Percentiles rank a stretch among this genome's conserved stretches.
These are phyloP conservation scores for Poecilia latipinna DNA, from an alignment of 2,113 vertebrate species.

Conservation along the genomic window DNA sequence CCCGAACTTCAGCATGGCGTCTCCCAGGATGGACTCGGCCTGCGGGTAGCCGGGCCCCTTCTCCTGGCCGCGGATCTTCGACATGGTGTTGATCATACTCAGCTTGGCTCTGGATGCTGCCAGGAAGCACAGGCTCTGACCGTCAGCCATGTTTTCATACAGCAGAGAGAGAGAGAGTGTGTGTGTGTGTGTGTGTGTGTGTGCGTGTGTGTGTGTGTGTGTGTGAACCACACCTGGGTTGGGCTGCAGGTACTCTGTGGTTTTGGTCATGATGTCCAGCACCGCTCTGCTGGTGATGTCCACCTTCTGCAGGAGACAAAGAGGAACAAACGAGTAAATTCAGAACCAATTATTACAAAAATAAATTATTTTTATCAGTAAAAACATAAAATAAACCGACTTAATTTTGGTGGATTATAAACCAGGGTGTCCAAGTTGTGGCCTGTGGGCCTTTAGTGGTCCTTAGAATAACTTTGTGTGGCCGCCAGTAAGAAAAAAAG, in stretches of 20 bases:
- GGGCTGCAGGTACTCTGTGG: slow-evolving; percentile 94
- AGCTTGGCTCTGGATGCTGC: slow-evolving; percentile 94
- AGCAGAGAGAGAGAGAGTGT: too few species aligned
- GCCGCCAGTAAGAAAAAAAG: too few species aligned
- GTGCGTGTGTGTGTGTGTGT: neutral
- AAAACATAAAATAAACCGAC: neutral
- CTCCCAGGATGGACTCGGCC: slow-evolving; percentile 89
- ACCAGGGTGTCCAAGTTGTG: too few species aligned
- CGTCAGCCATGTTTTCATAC: neutral
- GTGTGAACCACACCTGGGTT: slow-evolving; percentile 86
- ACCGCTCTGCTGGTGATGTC: slow-evolving; percentile 93
- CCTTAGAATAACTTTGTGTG: too few species aligned
- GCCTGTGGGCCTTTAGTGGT: too few species aligned
- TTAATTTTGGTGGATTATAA: too few species aligned
- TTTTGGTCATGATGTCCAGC: slow-evolving; percentile 96
- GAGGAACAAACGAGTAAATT: neutral
- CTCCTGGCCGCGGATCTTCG: slow-evolving; percentile 95
- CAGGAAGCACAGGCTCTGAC: neutral
- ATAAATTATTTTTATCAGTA: neutral
- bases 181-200: too few species aligned
- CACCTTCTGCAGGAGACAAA: slow-evolving; percentile 83
- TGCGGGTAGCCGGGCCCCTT: slow-evolving; percentile 95
- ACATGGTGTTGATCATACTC: slow-evolving; percentile 99
- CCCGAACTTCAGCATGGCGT: slow-evolving; percentile 93
- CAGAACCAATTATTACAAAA: neutral